Conservation (phyloP, 1,140 invertebrate genomes). For the Drosophila kikkawai region DNA sequence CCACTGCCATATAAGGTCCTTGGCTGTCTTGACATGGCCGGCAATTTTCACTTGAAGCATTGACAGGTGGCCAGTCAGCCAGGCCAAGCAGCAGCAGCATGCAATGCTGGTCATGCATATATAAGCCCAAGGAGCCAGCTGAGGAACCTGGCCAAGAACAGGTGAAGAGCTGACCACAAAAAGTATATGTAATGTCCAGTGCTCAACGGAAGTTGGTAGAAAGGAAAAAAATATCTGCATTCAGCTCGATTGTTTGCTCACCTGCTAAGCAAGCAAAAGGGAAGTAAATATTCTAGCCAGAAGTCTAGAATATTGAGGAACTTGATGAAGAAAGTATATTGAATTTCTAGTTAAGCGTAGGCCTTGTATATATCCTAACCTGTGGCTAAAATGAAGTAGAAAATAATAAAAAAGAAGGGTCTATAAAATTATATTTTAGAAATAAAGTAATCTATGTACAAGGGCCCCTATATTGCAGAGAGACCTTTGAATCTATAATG, state of each 20-base stretch:
- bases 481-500: conserved; percentile 1
- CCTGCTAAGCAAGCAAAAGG: conserved; percentile 32
- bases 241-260: conserved; percentile 64
- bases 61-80: conserved; percentile 61
- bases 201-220: conserved; percentile 55
- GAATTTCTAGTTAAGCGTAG: not conserved
- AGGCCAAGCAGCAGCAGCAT: conserved; percentile 20
- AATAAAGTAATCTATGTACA: not conserved
- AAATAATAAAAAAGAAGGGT: no score
- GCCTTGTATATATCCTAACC: conserved; percentile 3
- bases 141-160: conserved; percentile 15
- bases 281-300: conserved; percentile 13
- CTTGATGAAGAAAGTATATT: not conserved
- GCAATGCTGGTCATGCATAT: conserved; percentile 27
- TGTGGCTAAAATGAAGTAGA: not conserved
- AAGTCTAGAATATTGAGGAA: conserved; percentile 29
- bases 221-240: conserved; percentile 38
- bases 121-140: conserved; percentile 17
- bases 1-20: conserved; percentile 70
- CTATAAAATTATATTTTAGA: not conserved
- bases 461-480: not conserved
- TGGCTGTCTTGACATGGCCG: conserved; percentile 54
- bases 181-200: conserved; percentile 19
- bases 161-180: conserved; percentile 55
- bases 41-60: conserved; percentile 77